phyloP scores from a whole-genome alignment of 2,888 invertebrate genomes.

The Lasius platythorax region DNA sequence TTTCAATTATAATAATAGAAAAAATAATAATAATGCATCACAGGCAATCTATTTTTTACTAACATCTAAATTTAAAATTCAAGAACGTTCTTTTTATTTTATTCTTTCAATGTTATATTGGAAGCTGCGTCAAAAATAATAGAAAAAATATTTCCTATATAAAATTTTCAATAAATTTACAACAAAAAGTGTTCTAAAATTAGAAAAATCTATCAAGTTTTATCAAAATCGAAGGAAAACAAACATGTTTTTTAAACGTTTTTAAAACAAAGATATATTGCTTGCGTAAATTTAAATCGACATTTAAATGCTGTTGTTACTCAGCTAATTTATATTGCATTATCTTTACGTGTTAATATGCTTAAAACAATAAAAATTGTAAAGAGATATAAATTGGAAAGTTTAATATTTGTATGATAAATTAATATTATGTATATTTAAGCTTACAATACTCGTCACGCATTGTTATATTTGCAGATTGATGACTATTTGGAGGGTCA shows the following conservation, averaged over 20 bases:
- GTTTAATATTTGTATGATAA: background rate
- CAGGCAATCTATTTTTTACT: background rate
- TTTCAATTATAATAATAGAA: background rate
- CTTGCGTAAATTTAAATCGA: background rate
- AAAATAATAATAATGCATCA: background rate
- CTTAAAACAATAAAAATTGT: background rate
- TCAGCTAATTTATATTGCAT: background rate
- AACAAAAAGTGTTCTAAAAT: background rate
- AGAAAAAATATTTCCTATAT: background rate
- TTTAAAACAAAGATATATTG: background rate
- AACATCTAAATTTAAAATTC: background rate
- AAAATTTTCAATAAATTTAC: background rate
- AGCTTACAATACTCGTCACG: background rate
- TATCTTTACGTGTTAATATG: background rate
- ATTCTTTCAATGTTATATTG: background rate
- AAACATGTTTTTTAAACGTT: background rate
- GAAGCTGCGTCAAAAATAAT: background rate
- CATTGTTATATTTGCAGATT: constrained; percentile 75
- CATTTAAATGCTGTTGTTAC: background rate
- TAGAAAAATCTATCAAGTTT: background rate
- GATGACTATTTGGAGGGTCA: constrained; percentile 75
- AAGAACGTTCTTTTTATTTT: background rate
- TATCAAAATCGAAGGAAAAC: background rate
- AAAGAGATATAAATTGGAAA: background rate
- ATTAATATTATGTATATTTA: background rate